Conservation (phyloP, 1,140 invertebrate species). For the Andrena cerasifolii region DNA sequence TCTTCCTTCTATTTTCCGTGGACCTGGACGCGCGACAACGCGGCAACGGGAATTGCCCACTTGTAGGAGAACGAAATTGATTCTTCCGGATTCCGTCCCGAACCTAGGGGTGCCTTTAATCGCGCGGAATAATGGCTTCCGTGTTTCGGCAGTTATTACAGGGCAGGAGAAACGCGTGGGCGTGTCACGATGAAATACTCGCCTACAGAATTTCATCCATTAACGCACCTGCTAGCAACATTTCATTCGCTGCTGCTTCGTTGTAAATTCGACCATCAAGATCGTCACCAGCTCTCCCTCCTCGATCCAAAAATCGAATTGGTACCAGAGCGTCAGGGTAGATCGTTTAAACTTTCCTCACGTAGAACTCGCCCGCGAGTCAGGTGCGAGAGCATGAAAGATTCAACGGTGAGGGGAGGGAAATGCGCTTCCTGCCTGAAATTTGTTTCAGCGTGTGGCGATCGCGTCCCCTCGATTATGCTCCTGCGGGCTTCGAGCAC, state of each 20-base stretch:
- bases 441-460: conserved; percentile 23
- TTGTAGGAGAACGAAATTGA: conserved; percentile 33
- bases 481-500: neutral
- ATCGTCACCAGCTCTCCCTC: too few relatives aligned
- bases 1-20: conserved; percentile 55
- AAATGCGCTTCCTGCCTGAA: conserved; percentile 10
- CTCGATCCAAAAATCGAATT: too few relatives aligned
- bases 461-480: conserved; percentile 56
- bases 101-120: neutral
- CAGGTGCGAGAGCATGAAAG: conserved; percentile 43
- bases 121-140: neutral
- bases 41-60: conserved; percentile 32
- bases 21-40: conserved; percentile 28
- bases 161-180: neutral
- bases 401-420: conserved; percentile 48
- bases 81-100: conserved; percentile 14
- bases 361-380: too few relatives aligned
- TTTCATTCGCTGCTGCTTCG: conserved; percentile 55
- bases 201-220: too few relatives aligned
- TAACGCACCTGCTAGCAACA: too few relatives aligned
- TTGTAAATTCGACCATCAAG: too few relatives aligned
- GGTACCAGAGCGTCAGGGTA: too few relatives aligned
- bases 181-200: neutral
- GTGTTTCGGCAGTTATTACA: neutral
- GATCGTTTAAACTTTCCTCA: too few relatives aligned